phyloP scores from a whole-genome alignment of 2,888 invertebrate species.

The Drosophila multiciliata region DNA sequence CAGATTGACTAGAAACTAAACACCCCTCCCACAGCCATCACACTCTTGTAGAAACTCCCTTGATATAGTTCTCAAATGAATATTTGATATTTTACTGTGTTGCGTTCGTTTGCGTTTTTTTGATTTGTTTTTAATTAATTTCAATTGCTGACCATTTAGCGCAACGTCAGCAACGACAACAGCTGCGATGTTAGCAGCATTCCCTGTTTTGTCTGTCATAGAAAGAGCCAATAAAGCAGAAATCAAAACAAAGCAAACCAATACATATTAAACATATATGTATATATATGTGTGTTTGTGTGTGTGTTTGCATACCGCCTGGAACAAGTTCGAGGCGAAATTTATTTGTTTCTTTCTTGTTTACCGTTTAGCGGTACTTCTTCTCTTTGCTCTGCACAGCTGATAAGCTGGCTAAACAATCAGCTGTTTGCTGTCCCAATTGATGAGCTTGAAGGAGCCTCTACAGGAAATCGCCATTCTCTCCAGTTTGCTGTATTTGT shows the following conservation, averaged over 20 bases:
- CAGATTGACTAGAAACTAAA: not conserved
- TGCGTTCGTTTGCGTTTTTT: slow-evolving; percentile 39
- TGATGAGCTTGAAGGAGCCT: slow-evolving; percentile 31
- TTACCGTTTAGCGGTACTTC: slow-evolving; percentile 10
- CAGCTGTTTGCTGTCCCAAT: slow-evolving; percentile 12
- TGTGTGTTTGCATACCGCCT: not conserved
- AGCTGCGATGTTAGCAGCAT: not conserved
- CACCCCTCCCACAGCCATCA: no score
- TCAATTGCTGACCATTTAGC: slow-evolving; percentile 65
- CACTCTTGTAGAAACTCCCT: not conserved
- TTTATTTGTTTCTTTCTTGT: not conserved
- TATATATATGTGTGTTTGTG: not conserved
- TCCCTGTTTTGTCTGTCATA: slow-evolving; percentile 5
- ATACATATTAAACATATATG: slow-evolving; percentile 4
- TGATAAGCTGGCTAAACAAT: slow-evolving; percentile 33
- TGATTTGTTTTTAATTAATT: slow-evolving; percentile 69
- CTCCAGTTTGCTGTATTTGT: not conserved
- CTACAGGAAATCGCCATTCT: not conserved
- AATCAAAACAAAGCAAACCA: slow-evolving; percentile 42
- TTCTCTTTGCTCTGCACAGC: not conserved
- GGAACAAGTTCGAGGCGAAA: slow-evolving; percentile 53
- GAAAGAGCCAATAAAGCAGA: slow-evolving; percentile 31
- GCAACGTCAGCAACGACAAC: slow-evolving; percentile 43
- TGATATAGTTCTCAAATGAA: slow-evolving; percentile 28
- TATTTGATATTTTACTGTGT: slow-evolving; percentile 32